These are phyloP conservation scores for Hydrozoanthus tunicans DNA, from an alignment of 64 coral and sea anemone genomes.

Conservation along the genomic window DNA sequence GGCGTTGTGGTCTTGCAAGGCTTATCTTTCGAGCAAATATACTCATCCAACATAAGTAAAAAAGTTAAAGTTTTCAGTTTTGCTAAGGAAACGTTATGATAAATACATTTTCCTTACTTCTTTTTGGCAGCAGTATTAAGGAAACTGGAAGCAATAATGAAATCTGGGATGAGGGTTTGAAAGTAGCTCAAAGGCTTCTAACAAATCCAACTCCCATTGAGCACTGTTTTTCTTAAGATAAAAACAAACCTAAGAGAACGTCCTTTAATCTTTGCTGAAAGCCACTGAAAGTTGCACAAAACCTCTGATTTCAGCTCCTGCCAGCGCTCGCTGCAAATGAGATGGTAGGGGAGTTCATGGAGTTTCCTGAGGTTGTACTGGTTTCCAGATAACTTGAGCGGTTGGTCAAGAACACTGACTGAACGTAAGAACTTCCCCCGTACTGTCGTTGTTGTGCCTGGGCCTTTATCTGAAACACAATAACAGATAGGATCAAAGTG, in stretches of 20 bases:
- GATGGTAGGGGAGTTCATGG: slow-evolving; percentile 82
- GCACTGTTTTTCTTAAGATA: neutral
- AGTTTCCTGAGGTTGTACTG: slow-evolving; percentile 87
- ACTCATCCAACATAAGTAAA: too few species aligned
- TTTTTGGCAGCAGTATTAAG: too few species aligned
- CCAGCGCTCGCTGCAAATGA: slow-evolving; percentile 73
- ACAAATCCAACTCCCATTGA: neutral
- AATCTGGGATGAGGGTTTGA: too few species aligned
- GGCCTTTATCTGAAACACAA: slow-evolving; percentile 42
- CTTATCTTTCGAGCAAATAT: too few species aligned
- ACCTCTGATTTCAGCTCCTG: slow-evolving; percentile 76
- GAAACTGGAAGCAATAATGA: too few species aligned
- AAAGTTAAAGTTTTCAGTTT: too few species aligned
- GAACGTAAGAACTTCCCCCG: slow-evolving; percentile 60
- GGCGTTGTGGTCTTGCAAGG: too few species aligned
- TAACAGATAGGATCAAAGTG: neutral
- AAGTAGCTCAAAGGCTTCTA: neutral
- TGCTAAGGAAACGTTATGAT: too few species aligned
- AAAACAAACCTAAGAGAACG: slow-evolving; percentile 61
- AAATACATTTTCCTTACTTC: too few species aligned
- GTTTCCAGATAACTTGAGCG: slow-evolving; percentile 65
- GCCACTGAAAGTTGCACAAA: slow-evolving; percentile 86
- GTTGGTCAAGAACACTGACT: slow-evolving; percentile 73
- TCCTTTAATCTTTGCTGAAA: slow-evolving; percentile 76
- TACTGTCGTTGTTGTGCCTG: slow-evolving; percentile 19